These are phyloP conservation scores for Nasalis larvatus DNA, from an alignment of 2,113 vertebrate genomes.

Conservation along the genomic window DNA sequence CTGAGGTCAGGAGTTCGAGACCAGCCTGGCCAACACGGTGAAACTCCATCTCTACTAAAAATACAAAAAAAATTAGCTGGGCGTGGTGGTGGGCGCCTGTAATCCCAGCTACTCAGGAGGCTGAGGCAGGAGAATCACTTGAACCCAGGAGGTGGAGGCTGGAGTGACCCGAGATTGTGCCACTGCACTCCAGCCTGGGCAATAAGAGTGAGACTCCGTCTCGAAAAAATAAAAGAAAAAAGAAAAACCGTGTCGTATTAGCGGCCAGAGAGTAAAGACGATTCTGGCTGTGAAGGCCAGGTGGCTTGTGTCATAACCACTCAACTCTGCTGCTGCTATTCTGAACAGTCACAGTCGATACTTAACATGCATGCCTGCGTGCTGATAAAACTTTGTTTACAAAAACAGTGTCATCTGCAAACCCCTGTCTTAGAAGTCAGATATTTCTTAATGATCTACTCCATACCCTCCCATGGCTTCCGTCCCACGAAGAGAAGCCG, in stretches of 20 bases:
- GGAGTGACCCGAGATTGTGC: too few species aligned
- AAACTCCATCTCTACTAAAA: too few species aligned
- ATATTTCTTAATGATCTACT: not conserved
- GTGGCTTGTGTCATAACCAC: not conserved
- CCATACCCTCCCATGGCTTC: not conserved
- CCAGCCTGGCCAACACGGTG: too few species aligned
- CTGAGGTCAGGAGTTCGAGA: too few species aligned
- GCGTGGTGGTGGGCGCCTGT: too few species aligned
- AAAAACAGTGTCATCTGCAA: not conserved
- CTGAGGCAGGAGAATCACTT: too few species aligned
- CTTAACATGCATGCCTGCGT: not conserved
- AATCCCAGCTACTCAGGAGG: too few species aligned
- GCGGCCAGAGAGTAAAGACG: not conserved
- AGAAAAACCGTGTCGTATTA: not conserved
- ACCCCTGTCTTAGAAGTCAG: not conserved
- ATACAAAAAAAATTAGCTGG: too few species aligned
- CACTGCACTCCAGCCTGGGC: too few species aligned
- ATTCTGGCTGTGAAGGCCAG: not conserved
- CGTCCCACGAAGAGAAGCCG: not conserved
- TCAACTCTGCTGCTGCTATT: not conserved
- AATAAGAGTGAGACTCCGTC: too few species aligned
- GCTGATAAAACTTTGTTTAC: not conserved
- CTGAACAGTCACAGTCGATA: not conserved
- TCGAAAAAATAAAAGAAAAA: too few species aligned
- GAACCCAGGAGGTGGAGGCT: too few species aligned